These are phyloP conservation scores for Pedicia rivosa DNA, from an alignment of 2,888 invertebrate genomes.

Conservation along the genomic window DNA sequence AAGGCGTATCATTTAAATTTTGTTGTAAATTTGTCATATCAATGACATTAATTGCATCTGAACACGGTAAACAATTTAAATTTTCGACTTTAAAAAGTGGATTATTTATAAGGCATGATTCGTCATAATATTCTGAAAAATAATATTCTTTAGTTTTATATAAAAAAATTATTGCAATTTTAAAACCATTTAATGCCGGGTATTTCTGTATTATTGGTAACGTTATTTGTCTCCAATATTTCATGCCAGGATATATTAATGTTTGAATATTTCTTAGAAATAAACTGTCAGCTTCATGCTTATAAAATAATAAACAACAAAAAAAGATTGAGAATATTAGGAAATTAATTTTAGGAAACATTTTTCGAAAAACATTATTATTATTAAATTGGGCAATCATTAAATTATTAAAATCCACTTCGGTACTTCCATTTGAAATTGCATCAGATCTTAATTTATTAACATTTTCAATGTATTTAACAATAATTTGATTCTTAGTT, in stretches of 20 bases:
- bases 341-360: background rate
- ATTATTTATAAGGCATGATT: slow-evolving; percentile 68
- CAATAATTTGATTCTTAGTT: background rate
- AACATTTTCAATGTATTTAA: slow-evolving; percentile 4
- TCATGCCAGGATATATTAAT: slow-evolving; percentile 65
- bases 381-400: background rate
- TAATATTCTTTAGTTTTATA: slow-evolving; percentile 7
- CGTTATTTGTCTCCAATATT: slow-evolving; percentile 50
- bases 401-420: slow-evolving; percentile 4
- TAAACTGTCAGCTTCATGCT: slow-evolving; percentile 42
- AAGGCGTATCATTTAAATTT: slow-evolving; percentile 28
- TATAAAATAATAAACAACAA: slow-evolving; percentile 24
- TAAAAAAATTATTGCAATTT: slow-evolving; percentile 5
- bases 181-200: slow-evolving; percentile 49
- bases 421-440: background rate
- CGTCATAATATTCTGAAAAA: slow-evolving; percentile 57
- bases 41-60: slow-evolving; percentile 47
- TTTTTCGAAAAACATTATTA: background rate
- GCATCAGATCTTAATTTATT: slow-evolving; percentile 1
- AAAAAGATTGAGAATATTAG: background rate
- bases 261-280: slow-evolving; percentile 59
- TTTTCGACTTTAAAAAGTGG: slow-evolving; percentile 68
- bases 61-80: slow-evolving; percentile 75
- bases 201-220: slow-evolving; percentile 61
- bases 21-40: slow-evolving; percentile 36